Evolutionary conservation across 2,797 vertebrate genomes (phyloP).

Genomic region (Manis pentadactyla): DNA sequence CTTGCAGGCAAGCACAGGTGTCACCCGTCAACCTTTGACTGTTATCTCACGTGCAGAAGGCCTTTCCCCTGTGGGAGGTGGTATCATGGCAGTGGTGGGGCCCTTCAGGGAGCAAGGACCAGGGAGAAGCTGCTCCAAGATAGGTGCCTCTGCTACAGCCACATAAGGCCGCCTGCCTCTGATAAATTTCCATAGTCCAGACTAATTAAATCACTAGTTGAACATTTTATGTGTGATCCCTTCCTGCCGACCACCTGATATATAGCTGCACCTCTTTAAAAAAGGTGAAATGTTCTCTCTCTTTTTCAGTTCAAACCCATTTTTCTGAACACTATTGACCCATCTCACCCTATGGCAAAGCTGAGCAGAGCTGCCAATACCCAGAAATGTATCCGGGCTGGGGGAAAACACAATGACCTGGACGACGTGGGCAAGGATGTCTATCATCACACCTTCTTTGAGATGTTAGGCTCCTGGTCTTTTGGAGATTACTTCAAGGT

Average conservation of each 20-base stretch:
- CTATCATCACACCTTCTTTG: slow-evolving; percentile 99
- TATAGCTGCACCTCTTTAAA: not conserved
- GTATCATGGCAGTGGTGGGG: not conserved
- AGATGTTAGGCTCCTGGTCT: slow-evolving; percentile 99
- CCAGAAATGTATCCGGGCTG: slow-evolving; percentile 98
- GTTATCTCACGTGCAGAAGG: not conserved
- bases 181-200: not conserved
- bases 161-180: not conserved
- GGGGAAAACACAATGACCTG: slow-evolving; percentile 98
- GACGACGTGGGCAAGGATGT: slow-evolving; percentile 99
- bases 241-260: not conserved
- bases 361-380: slow-evolving; percentile 96
- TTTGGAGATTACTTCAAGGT: slow-evolving; percentile 99
- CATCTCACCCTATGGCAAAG: slow-evolving; percentile 96
- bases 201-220: not conserved
- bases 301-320: slow-evolving; percentile 96
- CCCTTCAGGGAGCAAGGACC: not conserved
- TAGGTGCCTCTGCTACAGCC: not conserved
- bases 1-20: not conserved
- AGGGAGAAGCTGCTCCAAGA: not conserved
- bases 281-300: slow-evolving; percentile 6
- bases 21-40: not conserved
- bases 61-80: not conserved
- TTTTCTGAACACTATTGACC: slow-evolving; percentile 98
- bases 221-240: not conserved